Evolutionary conservation across 2,113 vertebrate species (phyloP).

Genomic region (Pithys albifrons): DNA sequence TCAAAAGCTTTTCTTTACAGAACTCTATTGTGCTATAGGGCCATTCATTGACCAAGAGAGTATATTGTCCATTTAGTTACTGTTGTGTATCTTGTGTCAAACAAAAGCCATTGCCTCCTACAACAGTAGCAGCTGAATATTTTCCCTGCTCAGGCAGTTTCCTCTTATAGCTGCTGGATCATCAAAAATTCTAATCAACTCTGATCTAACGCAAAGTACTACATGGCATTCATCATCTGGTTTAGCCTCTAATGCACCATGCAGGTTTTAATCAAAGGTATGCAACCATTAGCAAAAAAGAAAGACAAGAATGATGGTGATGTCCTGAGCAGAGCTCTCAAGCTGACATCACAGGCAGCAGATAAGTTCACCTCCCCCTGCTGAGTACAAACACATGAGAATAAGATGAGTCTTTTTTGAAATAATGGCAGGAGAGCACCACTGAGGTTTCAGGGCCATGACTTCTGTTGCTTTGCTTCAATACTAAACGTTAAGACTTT

Average conservation of each 20-base stretch:
- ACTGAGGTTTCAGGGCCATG: not conserved
- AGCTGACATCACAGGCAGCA: slow-evolving; percentile 46
- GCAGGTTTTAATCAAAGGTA: slow-evolving; percentile 80
- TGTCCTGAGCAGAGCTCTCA: slow-evolving; percentile 47
- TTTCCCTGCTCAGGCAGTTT: slow-evolving; percentile 68
- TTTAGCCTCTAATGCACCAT: slow-evolving; percentile 72
- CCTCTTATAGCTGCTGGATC: slow-evolving; percentile 64
- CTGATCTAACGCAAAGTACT: slow-evolving; percentile 71
- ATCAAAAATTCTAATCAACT: slow-evolving; percentile 79
- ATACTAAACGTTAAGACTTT: not conserved
- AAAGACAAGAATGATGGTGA: slow-evolving; percentile 69
- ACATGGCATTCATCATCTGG: slow-evolving; percentile 75
- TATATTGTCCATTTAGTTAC: slow-evolving; percentile 68
- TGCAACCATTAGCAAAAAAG: slow-evolving; percentile 71
- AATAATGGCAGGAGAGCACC: slow-evolving; percentile 44
- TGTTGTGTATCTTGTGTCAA: slow-evolving; percentile 67
- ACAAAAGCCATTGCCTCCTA: slow-evolving; percentile 70
- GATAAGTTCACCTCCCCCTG: slow-evolving; percentile 8
- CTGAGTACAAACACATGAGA: slow-evolving; percentile 19
- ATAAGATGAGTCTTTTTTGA: slow-evolving; percentile 16
- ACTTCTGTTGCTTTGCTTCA: slow-evolving; percentile 20
- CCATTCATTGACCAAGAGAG: slow-evolving; percentile 54
- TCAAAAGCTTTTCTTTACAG: slow-evolving; percentile 50
- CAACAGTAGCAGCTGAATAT: slow-evolving; percentile 68
- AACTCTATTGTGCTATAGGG: slow-evolving; percentile 53